Conservation (phyloP, 92 coral and sea anemone genomes). For the Pocillopora meandrina region DNA sequence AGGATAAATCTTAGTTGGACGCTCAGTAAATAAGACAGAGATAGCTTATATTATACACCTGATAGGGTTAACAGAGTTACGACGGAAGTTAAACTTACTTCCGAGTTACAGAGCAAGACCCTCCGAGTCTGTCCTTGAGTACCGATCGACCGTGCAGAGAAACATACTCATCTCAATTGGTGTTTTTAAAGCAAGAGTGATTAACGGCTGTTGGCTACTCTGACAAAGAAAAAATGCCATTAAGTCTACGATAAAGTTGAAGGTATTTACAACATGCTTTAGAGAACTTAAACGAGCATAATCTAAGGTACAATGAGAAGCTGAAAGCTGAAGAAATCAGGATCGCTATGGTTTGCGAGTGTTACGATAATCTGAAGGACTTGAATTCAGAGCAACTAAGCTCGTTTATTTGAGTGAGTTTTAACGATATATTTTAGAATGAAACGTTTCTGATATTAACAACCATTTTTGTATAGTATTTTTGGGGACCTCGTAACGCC, state of each 20-base stretch:
- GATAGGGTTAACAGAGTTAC: constrained; percentile 1
- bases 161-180: not conserved
- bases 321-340: not conserved
- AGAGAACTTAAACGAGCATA: not conserved
- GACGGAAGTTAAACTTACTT: constrained; percentile 42
- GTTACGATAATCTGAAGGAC: not conserved
- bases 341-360: not conserved
- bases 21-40: not conserved
- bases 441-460: not conserved
- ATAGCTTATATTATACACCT: constrained; percentile 1
- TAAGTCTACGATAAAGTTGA: not conserved
- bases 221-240: not conserved
- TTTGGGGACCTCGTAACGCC: constrained; percentile 3
- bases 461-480: not conserved
- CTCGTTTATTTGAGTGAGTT: not conserved
- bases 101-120: constrained; percentile 23
- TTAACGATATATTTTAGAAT: not conserved
- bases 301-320: not conserved
- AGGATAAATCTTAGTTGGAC: not conserved
- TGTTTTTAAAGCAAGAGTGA: not conserved
- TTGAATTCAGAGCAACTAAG: not conserved
- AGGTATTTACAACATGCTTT: constrained; percentile 17
- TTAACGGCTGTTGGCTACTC: not conserved
- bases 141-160: constrained; percentile 9
- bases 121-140: constrained; percentile 11